Evolutionary conservation across 2,888 invertebrate genomes (phyloP), one percentile per base, ranked within the genome.

Genomic region (Drosophila diplacantha): DNA sequence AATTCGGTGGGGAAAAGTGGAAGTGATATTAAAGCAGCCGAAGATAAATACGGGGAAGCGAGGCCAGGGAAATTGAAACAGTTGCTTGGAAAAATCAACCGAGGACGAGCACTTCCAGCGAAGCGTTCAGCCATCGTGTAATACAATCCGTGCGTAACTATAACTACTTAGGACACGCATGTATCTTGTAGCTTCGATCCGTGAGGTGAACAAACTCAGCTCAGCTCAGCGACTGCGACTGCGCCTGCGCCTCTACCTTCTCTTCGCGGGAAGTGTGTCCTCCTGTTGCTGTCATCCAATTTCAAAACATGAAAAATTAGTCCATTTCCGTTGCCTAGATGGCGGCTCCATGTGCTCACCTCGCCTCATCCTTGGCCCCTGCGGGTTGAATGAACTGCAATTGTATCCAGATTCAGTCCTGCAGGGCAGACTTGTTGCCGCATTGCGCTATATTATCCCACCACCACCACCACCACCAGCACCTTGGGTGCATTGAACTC

Each of bases 111-210:
- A 61, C 43, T 65, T 70, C 61, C 73, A 70, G 38, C 31, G 67
- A 70, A 67, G 59, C 74, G 53, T 73, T 65, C 53, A 41, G 56
- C 8, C 56, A 9, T 31, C 66, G 38, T 80, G 83, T 83, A 81
- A 83, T 62, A 81, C 76, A 83, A 80, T 83, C 79, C 80, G 76
- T 81, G 80, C 83, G 79, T 81, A 78, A 78, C 79, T 74, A 63
- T 71, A 76, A 75, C 78, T 75, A 75, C 75, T 78, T 65, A 75
- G 75, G 71, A 51, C 55, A 46, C 37, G 47, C 66, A 51, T 73
- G 69, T 43, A 60, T 67, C 60, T 63, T 58, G 58, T 49, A 46
- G 35, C 52, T 34, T 44, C 59, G 41, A 44, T 68, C 44, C 46
- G 29, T 46, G 66, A 82, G 81, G 81, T 81, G 80, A 83, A 81